Evolutionary conservation across 2,113 vertebrate species (phyloP).

Genomic region (Microtus pennsylvanicus): DNA sequence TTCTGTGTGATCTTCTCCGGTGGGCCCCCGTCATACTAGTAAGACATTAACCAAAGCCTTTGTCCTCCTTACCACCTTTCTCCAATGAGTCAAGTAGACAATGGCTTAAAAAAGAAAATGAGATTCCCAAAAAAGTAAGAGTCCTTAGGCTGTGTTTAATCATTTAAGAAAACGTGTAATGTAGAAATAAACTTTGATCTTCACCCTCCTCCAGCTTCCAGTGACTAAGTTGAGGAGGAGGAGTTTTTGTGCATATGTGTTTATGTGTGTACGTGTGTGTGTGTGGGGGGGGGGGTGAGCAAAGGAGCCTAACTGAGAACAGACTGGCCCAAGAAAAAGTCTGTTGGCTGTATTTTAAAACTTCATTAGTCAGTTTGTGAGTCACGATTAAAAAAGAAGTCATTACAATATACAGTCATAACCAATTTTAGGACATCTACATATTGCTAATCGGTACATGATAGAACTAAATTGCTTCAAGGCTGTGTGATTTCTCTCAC

Average conservation of each 20-base stretch:
- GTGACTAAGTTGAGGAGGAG: neutral
- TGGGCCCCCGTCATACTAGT: neutral
- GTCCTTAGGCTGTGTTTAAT: neutral
- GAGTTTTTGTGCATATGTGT: neutral
- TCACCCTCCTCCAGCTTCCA: neutral
- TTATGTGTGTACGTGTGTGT: neutral
- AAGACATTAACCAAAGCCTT: neutral
- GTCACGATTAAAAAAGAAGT: conserved; percentile 53
- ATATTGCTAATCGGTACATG: conserved; percentile 22
- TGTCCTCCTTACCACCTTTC: neutral
- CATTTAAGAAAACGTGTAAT: conserved; percentile 36
- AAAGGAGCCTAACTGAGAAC: neutral
- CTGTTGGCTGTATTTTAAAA: conserved; percentile 24
- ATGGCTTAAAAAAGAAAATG: conserved; percentile 25
- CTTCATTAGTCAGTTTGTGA: conserved; percentile 34
- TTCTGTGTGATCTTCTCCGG: neutral
- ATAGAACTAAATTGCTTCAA: conserved; percentile 43
- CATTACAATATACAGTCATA: neutral
- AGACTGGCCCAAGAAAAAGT: neutral
- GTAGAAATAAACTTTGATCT: conserved; percentile 46
- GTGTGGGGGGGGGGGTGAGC: neutral
- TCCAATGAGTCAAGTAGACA: neutral
- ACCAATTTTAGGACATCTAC: conserved; percentile 2
- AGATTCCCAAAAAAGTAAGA: conserved; percentile 17
- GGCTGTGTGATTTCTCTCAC: neutral